Evolutionary conservation across 2,888 invertebrate species (phyloP), one percentile per base, ranked within the genome.

Genomic region (Agrochola litura): DNA sequence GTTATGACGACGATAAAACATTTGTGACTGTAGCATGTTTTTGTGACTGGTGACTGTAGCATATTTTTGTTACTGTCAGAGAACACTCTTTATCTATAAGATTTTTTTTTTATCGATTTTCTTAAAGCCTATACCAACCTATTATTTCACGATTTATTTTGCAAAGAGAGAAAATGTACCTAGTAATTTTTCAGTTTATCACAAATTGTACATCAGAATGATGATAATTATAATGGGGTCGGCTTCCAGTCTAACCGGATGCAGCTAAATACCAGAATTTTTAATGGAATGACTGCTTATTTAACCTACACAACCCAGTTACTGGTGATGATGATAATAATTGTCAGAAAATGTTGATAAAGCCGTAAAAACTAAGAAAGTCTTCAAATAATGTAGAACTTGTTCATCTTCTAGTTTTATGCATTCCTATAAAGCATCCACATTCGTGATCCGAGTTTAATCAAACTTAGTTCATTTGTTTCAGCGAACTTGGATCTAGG

Each of bases 381-480:
- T 56, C 52, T 65, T 65, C 6, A 52, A 71, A 66, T 52, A 30
- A 67, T 25, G 14, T 41, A 19, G 25, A 63, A 68, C 63, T 25
- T n/a, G 25, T 63, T 61, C 69, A 78, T 73, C 46, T 58, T n/a
- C 37, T 43, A 60, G 71, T 69, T 72, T 85, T 76, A 74, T 74
- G 64, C 46, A 71, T 72, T 52, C 10, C 49, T 41, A 52, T 77
- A 49, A 43, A 66, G 25, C 43, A 54, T 56, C 58, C 60, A 67
- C 79, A 71, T 64, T 72, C 22, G 60, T 61, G 73, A 72, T 73
- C 67, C 52, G 0, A 64, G 67, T 86, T 86, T 78, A 83, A 74
- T 71, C 83, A 86, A 74, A 86, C 61, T 83, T 86, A 37, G 73
- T 71, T 78, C 64, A 77, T 82, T 83, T 60, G 58, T 73, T 82